phyloP scores from a whole-genome alignment of 2,113 vertebrate species.

The Channa maculata region DNA sequence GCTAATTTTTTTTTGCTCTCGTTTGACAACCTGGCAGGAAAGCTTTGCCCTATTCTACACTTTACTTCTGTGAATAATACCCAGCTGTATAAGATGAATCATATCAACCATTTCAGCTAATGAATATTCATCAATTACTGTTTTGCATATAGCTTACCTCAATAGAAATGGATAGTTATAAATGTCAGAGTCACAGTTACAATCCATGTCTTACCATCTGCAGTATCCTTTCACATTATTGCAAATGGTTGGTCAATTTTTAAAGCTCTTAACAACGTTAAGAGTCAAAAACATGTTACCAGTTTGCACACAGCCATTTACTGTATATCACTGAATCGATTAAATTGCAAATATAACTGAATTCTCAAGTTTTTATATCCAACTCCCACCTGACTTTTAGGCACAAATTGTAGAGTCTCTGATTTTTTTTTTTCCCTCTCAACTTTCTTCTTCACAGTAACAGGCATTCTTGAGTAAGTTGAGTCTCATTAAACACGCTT shows the following conservation, averaged over 20 bases:
- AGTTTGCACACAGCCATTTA: slow-evolving; percentile 7
- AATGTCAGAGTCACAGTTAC: slow-evolving; percentile 49
- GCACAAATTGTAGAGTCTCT: slow-evolving; percentile 60
- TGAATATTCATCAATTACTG: slow-evolving; percentile 74
- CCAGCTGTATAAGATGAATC: slow-evolving; percentile 78
- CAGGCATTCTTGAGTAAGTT: slow-evolving; percentile 72
- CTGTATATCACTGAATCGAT: background rate
- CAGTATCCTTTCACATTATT: slow-evolving; percentile 32
- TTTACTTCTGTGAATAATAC: slow-evolving; percentile 66
- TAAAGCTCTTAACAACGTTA: slow-evolving; percentile 62
- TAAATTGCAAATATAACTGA: slow-evolving; percentile 33
- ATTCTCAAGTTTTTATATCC: slow-evolving; percentile 51
- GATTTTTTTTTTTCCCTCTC: slow-evolving; percentile 50
- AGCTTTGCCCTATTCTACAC: slow-evolving; percentile 53
- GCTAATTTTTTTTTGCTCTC: background rate
- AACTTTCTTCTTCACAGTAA: slow-evolving; percentile 57
- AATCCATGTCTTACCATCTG: slow-evolving; percentile 67
- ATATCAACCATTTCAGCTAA: slow-evolving; percentile 64
- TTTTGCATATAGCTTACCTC: slow-evolving; percentile 71
- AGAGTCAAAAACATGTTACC: slow-evolving; percentile 38
- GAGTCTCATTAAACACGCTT: slow-evolving; percentile 84
- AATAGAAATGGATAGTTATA: slow-evolving; percentile 37
- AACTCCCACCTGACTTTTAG: slow-evolving; percentile 51
- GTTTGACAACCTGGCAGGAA: slow-evolving; percentile 60
- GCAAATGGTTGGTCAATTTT: slow-evolving; percentile 32